Evolutionary conservation across 2,797 vertebrate genomes (phyloP).

Genomic region (Etheostoma nigrum): DNA sequence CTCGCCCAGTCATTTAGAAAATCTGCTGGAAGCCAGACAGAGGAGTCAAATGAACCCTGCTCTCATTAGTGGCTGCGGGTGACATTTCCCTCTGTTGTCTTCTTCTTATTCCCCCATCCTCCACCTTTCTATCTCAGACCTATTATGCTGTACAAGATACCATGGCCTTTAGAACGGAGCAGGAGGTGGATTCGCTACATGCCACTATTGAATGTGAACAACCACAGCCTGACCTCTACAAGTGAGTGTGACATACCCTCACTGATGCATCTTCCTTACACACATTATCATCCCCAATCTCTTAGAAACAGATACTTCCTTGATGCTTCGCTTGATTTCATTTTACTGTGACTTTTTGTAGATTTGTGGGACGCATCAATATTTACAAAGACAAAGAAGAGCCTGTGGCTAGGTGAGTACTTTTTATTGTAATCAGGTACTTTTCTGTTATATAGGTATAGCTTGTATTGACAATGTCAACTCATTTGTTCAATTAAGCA

Average conservation of each 20-base stretch:
- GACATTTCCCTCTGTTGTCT: conserved; percentile 76
- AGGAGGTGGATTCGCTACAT: conserved; percentile 91
- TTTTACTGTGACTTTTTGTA: conserved; percentile 70
- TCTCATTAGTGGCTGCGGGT: conserved; percentile 65
- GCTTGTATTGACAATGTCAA: background rate
- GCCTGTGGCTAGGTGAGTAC: conserved; percentile 90
- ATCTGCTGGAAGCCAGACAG: conserved; percentile 41
- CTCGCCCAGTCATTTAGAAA: conserved; percentile 46
- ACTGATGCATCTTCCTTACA: conserved; percentile 32
- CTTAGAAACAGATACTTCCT: conserved; percentile 4
- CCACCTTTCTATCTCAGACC: conserved; percentile 83
- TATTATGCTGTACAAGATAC: conserved; percentile 96
- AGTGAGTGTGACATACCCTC: conserved; percentile 85
- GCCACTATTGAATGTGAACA: conserved; percentile 99
- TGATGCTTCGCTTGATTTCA: conserved; percentile 37
- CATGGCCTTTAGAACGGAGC: conserved; percentile 93
- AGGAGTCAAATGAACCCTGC: conserved; percentile 50
- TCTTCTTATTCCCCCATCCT: conserved; percentile 34
- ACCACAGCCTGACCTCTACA: conserved; percentile 99
- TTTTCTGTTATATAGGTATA: background rate
- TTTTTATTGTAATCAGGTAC: background rate
- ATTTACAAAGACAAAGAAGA: conserved; percentile 94
- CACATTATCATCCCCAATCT: conserved; percentile 33
- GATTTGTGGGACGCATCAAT: conserved; percentile 97
- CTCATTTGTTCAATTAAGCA: background rate